Percentiles rank a stretch among this genome's conserved stretches.
Evolutionary conservation across 1,140 invertebrate genomes (phyloP).

Genomic region (Nylanderia fulva): DNA sequence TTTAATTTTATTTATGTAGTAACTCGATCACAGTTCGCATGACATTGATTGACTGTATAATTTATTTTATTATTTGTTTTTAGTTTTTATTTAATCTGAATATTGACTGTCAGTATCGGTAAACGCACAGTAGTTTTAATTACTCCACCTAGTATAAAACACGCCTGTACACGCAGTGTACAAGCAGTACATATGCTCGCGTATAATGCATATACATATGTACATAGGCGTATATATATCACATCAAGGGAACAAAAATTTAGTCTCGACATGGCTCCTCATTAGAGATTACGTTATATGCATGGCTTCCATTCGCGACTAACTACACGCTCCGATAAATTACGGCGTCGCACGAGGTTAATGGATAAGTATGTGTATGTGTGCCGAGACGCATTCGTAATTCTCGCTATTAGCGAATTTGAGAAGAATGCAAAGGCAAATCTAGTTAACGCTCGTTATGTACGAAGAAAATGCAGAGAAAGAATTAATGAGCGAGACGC

Average conservation of each 20-base stretch:
- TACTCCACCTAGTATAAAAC: not conserved
- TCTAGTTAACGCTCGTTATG: not conserved
- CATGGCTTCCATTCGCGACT: constrained; percentile 11
- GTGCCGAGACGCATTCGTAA: not conserved
- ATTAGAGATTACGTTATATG: constrained; percentile 28
- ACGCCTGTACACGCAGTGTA: not conserved
- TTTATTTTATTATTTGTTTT: too few species aligned
- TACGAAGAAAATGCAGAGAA: constrained; percentile 22
- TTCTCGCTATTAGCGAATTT: constrained; percentile 17
- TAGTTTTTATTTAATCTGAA: not conserved
- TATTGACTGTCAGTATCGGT: not conserved
- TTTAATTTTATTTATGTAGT: constrained; percentile 18
- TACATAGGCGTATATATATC: not conserved
- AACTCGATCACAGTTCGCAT: not conserved
- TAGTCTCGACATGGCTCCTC: not conserved
- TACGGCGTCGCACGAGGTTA: not conserved
- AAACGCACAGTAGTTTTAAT: not conserved
- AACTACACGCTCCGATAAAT: constrained; percentile 28
- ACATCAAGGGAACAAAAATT: not conserved
- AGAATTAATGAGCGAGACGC: not conserved
- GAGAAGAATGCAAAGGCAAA: constrained; percentile 11
- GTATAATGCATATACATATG: not conserved
- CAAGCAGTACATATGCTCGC: not conserved
- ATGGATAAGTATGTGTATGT: constrained; percentile 7
- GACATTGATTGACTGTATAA: not conserved